Evolutionary conservation across 2,113 vertebrate genomes (phyloP).

Genomic region (Epinephelus fuscoguttatus): DNA sequence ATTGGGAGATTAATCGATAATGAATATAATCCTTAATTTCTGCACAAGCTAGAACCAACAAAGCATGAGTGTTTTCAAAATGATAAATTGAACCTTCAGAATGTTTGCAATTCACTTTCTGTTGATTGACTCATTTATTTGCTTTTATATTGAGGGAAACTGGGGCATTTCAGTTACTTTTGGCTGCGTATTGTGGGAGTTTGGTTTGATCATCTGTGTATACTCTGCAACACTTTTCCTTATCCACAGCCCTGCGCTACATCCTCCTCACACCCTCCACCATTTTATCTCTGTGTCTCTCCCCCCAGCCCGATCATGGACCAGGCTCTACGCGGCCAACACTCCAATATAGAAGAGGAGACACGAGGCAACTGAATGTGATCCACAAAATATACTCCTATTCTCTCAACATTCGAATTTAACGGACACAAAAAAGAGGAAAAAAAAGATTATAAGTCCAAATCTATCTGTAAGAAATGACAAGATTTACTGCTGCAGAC

Average conservation of each 20-base stretch:
- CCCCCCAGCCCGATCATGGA: slow-evolving; percentile 96
- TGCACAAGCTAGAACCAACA: background rate
- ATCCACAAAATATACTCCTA: slow-evolving; percentile 78
- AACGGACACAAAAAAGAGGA: slow-evolving; percentile 73
- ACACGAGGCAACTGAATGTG: slow-evolving; percentile 78
- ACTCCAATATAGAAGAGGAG: slow-evolving; percentile 88
- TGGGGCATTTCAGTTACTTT: background rate
- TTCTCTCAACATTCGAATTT: slow-evolving; percentile 81
- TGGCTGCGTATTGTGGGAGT: background rate
- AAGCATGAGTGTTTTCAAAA: background rate
- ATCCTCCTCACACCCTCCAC: background rate
- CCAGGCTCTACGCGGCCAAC: slow-evolving; percentile 97
- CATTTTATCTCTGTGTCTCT: slow-evolving; percentile 43
- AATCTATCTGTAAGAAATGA: slow-evolving; percentile 79
- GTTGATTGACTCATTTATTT: background rate
- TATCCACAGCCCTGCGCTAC: background rate
- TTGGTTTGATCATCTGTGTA: background rate
- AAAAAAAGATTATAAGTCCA: slow-evolving; percentile 71
- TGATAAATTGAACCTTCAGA: background rate
- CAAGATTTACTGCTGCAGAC: slow-evolving; percentile 79
- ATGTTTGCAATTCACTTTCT: background rate
- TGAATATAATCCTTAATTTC: too few relatives aligned
- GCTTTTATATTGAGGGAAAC: background rate
- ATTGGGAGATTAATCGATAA: too few relatives aligned
- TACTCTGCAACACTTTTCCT: slow-evolving; percentile 1